phyloP scores from a whole-genome alignment of 2,113 vertebrate genomes.

The Eurystomus gularis region DNA sequence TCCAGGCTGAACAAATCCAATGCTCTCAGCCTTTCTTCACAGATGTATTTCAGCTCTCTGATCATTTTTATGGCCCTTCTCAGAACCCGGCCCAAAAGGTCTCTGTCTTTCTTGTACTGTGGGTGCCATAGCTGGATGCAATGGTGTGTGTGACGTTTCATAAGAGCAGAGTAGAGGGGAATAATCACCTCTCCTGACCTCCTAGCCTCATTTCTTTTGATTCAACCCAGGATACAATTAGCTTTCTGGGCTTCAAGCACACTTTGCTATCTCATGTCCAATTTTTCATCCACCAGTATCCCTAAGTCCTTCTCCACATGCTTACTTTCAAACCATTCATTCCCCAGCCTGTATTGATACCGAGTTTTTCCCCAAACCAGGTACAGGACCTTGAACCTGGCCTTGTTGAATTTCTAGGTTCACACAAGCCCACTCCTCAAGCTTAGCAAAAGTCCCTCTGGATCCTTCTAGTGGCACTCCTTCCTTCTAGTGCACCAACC shows the following conservation, averaged over 20 bases:
- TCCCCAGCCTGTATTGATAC: too few relatives aligned
- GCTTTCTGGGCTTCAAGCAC: neutral
- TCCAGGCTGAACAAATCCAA: neutral
- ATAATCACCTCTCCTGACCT: neutral
- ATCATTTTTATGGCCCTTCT: neutral
- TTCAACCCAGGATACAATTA: neutral
- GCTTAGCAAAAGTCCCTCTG: neutral
- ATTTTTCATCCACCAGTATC: neutral
- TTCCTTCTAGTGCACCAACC: neutral
- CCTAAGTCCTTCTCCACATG: neutral
- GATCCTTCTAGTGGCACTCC: neutral
- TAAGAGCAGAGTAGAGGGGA: fast-evolving
- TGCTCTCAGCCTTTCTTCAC: neutral
- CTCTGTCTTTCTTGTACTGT: neutral
- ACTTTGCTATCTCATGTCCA: neutral
- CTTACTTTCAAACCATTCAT: neutral
- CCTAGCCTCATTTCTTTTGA: neutral
- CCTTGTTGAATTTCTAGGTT: neutral
- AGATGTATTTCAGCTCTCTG: neutral
- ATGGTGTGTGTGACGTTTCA: neutral
- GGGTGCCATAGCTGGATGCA: neutral
- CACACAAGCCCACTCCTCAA: neutral
- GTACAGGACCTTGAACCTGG: neutral
- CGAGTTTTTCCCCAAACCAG: too few relatives aligned
- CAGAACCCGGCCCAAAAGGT: neutral